phyloP scores from a whole-genome alignment of 2,797 vertebrate species.

The Melanogrammus aeglefinus region DNA sequence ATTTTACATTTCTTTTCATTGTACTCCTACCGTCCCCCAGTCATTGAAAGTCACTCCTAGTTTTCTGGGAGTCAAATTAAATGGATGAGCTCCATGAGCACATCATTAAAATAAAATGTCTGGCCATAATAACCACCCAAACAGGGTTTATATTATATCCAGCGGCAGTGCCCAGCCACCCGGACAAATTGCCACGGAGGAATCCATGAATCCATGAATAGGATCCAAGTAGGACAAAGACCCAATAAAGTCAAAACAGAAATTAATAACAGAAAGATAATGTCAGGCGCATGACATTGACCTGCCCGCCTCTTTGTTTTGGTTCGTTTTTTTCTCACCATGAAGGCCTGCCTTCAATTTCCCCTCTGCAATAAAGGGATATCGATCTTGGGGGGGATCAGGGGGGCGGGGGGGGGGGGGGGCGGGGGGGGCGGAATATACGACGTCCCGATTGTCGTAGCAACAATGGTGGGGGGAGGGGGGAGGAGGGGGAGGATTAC shows the following conservation, averaged over 20 bases:
- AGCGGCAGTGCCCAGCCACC: neutral
- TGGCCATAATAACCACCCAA: constrained; percentile 2
- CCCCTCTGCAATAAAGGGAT: neutral
- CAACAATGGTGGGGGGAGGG: neutral
- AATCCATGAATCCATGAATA: no score
- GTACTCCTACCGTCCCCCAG: neutral
- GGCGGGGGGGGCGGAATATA: neutral
- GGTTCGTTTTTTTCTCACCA: neutral
- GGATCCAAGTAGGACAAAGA: no score
- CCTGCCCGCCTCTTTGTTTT: neutral
- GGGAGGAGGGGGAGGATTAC: neutral
- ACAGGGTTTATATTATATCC: neutral
- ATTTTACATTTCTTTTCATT: neutral
- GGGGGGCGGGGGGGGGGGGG: no score
- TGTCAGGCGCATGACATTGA: constrained; percentile 29
- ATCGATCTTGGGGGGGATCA: neutral
- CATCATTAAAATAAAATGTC: neutral
- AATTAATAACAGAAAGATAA: no score
- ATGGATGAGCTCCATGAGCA: neutral
- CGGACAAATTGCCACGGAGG: neutral
- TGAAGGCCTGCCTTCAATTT: neutral
- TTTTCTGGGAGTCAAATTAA: constrained; percentile 26
- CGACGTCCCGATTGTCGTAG: neutral
- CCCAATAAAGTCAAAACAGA: no score
- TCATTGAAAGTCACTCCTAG: constrained; percentile 19